Evolutionary conservation across 2,797 vertebrate species (phyloP).

Genomic region (Catamblyrhynchus diadema): DNA sequence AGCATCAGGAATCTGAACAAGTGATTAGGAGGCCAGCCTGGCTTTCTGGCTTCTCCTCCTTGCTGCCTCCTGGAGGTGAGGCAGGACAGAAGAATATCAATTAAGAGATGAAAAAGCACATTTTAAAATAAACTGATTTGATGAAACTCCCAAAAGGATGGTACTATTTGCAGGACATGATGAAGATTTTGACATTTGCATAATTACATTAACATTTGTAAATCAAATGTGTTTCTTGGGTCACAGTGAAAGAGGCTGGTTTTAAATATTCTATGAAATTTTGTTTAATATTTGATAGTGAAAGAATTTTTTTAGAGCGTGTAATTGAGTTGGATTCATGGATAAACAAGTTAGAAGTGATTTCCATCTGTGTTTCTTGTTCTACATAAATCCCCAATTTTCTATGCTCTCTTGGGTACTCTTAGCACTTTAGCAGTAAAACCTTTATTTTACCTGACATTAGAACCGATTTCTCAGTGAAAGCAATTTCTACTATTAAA

Average conservation of each 20-base stretch:
- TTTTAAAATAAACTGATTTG: background rate
- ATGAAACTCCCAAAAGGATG: background rate
- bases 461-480: background rate
- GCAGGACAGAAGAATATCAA: background rate
- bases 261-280: conserved; percentile 6
- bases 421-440: background rate
- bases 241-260: background rate
- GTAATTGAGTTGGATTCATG: conserved; percentile 21
- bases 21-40: background rate
- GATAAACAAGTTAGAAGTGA: conserved; percentile 39
- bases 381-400: conserved; percentile 5
- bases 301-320: background rate
- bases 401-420: background rate
- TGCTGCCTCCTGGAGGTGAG: background rate
- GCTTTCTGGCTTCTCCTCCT: background rate
- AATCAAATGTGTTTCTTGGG: background rate
- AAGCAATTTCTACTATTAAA: background rate
- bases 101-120: background rate
- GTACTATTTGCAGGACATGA: background rate
- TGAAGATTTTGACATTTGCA: background rate
- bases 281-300: conserved; percentile 35
- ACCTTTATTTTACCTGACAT: background rate
- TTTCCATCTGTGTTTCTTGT: conserved; percentile 13
- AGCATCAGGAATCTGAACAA: background rate
- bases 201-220: conserved; percentile 29